A percentile compares a stretch with the other conserved stretches of the same genome.
Evolutionary conservation across 2,888 invertebrate genomes (phyloP).

Genomic region (Meteorus cinctellus): DNA sequence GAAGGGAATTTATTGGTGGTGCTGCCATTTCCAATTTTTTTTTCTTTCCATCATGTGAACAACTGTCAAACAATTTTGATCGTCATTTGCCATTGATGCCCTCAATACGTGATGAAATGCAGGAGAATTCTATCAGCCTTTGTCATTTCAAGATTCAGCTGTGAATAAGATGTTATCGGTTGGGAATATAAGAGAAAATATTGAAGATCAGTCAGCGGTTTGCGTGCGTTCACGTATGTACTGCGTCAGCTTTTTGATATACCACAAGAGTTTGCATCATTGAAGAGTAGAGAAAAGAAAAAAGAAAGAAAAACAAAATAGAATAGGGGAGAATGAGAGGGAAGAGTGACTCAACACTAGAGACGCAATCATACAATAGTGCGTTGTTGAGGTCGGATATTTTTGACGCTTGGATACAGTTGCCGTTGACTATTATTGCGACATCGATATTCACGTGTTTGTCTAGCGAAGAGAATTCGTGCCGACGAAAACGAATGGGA

Average conservation of each 20-base stretch:
- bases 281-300: background rate
- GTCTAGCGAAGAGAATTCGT: conserved; percentile 26
- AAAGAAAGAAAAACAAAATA: background rate
- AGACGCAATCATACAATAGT: background rate
- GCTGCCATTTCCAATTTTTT: background rate
- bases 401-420: background rate
- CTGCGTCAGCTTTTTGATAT: conserved; percentile 21
- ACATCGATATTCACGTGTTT: conserved; percentile 18
- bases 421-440: conserved; percentile 21
- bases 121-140: background rate
- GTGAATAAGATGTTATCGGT: conserved; percentile 35
- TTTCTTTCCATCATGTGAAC: background rate
- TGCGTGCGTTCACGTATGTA: background rate
- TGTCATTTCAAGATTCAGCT: background rate
- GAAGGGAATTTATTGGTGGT: background rate
- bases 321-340: background rate
- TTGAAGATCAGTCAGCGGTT: background rate
- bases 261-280: conserved; percentile 6
- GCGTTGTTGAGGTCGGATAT: background rate
- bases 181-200: background rate
- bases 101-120: conserved; percentile 25
- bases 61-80: conserved; percentile 11
- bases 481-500: background rate
- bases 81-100: conserved; percentile 21
- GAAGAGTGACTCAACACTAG: background rate